phyloP scores from a whole-genome alignment of 2,113 vertebrate genomes.

The Scortum barcoo region DNA sequence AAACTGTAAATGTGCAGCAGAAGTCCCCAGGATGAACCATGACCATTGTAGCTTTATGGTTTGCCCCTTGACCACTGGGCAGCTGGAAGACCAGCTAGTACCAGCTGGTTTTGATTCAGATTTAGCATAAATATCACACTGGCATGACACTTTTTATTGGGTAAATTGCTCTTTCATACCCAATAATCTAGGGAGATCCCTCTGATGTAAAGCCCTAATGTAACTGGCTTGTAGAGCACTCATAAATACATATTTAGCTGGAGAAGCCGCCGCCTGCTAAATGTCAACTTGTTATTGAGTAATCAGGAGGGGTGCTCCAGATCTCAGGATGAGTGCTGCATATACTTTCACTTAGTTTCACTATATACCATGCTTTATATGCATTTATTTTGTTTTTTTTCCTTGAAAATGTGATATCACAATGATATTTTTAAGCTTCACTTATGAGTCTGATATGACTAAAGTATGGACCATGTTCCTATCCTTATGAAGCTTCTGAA shows the following conservation, averaged over 20 bases:
- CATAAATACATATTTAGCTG: slow-evolving; percentile 18
- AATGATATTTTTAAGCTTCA: slow-evolving; percentile 5
- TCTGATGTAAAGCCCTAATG: neutral
- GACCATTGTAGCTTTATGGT: neutral
- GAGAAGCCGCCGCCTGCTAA: slow-evolving; percentile 22
- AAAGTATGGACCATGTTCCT: neutral
- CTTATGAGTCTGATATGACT: neutral
- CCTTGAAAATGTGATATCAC: neutral
- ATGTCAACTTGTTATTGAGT: slow-evolving; percentile 47
- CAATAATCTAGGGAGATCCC: neutral
- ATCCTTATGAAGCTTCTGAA: slow-evolving; percentile 14
- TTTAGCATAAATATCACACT: slow-evolving; percentile 1
- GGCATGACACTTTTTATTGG: neutral
- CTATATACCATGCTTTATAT: slow-evolving; percentile 5
- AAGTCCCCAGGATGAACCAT: neutral
- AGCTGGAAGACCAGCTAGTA: neutral
- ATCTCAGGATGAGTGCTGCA: no score
- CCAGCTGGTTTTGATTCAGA: neutral
- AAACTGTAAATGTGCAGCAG: neutral
- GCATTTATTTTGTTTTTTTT: slow-evolving; percentile 20
- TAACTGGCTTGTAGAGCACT: neutral
- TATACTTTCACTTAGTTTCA: slow-evolving; percentile 7
- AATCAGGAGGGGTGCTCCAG: neutral
- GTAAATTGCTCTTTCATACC: neutral
- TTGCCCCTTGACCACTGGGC: neutral